phyloP scores from a whole-genome alignment of 2,797 vertebrate species.

The Peromyscus nudipes region DNA sequence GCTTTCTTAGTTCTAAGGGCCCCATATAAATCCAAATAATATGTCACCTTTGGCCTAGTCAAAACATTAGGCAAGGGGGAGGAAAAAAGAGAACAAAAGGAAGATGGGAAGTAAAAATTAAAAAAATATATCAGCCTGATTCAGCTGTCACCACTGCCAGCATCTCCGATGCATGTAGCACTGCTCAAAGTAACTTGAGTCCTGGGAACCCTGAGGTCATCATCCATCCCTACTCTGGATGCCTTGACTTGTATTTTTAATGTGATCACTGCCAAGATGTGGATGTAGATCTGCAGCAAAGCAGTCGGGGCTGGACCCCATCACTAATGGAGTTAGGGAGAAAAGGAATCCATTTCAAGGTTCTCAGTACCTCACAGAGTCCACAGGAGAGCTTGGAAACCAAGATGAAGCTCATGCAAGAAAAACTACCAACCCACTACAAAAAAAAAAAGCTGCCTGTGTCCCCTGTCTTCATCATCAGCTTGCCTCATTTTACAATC shows the following conservation, averaged over 20 bases:
- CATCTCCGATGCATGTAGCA: neutral
- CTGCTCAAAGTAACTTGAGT: constrained; percentile 46
- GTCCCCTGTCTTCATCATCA: neutral
- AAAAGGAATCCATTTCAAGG: neutral
- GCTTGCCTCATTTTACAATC: neutral
- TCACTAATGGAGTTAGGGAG: neutral
- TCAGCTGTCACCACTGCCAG: neutral
- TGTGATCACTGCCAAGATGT: neutral
- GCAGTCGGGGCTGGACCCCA: neutral
- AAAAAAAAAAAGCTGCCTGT: neutral
- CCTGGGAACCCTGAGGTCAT: neutral
- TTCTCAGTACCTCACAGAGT: constrained; percentile 12
- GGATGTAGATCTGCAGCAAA: neutral
- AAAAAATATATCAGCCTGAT: neutral
- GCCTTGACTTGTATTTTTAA: neutral
- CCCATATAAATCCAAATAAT: neutral
- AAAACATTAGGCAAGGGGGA: neutral
- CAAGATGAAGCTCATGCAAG: neutral
- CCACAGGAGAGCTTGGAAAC: neutral
- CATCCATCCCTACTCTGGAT: neutral
- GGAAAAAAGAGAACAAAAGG: neutral
- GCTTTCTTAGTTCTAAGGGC: neutral
- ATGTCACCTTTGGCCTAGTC: neutral
- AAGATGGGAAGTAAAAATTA: neutral
- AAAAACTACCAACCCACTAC: neutral